Base-by-base conservation (phyloP, 64 coral and sea anemone species). In the Porites lutea region DNA sequence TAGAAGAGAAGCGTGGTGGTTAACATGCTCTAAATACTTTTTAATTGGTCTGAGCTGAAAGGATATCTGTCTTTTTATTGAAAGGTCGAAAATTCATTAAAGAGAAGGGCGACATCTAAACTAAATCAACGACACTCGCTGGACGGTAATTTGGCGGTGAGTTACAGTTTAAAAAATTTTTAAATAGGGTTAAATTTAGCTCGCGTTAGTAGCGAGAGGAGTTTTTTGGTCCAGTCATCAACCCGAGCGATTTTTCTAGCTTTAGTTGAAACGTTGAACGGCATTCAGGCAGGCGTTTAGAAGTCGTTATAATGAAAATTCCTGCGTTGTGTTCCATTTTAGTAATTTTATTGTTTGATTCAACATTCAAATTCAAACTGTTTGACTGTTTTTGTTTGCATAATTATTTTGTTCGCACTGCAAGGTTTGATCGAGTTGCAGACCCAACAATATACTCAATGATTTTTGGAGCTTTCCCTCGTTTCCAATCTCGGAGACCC, bases 131-230 rank as follows among this genome's bases (percentile, higher is more conserved):
- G 90, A 13, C 92, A 94, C 45, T 93, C 88, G 8, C 62, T 96
- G 19, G 95, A 96, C 67, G 95, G 71, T 16, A 96, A 92, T 52
- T 48, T 96, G 16, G 95, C 95, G 87, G 95, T 96, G 90, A 90
- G 95, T 83, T 51, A 0, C 5, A 47, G 14, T 62, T 76, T 76
- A 18, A 76, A 51, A 20, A 16, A 76, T 7, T 18, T 2, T 6
- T 18, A 18, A 52, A 45, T 51, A 16, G 47, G 27, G 49, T 76
- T 18, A 21, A 23, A 70, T 23, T 20, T 5, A 70, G 1, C 27
- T n/a, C 7, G 16, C 66, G 21, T n/a, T 6, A 3, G n/a, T n/a
- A 20, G 66, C 19, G n/a, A 70, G 6, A 20, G 8, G 5, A 70
- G 4, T 5, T 13, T 51, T 45, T 16, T 16, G 19, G 0, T 51